phyloP scores from a whole-genome alignment of 2,888 invertebrate genomes.

The Netelia melanura region DNA sequence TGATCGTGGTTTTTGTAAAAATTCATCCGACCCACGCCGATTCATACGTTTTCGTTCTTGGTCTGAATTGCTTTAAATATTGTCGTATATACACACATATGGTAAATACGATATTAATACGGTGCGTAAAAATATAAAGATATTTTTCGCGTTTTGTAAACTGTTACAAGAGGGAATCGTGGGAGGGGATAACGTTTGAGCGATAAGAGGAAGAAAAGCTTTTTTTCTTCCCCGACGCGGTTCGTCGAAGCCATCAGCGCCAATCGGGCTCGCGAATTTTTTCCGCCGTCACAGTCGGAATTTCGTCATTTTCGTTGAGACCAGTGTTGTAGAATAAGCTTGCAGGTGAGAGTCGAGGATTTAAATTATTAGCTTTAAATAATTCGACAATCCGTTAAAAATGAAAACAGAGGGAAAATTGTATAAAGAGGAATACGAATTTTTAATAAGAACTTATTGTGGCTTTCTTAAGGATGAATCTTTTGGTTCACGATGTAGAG shows the following conservation, averaged over 20 bases:
- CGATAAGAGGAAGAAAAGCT: constrained; percentile 16
- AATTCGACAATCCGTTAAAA: background rate
- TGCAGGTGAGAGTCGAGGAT: constrained; percentile 12
- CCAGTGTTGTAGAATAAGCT: background rate
- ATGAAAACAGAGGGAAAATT: background rate
- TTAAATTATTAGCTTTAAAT: background rate
- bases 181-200: background rate
- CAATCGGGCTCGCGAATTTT: constrained; percentile 12
- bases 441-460: background rate
- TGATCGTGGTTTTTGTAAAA: constrained; percentile 71
- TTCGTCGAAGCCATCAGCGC: constrained; percentile 10
- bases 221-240: background rate
- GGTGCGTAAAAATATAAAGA: constrained; percentile 15
- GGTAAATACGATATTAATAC: constrained; percentile 13
- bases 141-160: background rate
- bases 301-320: constrained; percentile 3
- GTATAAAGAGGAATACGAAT: background rate
- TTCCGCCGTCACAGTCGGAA: background rate
- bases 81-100: background rate
- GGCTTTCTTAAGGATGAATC: background rate
- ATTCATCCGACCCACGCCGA: constrained; percentile 72
- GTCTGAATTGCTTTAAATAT: constrained; percentile 11
- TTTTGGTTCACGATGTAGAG: background rate
- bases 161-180: constrained; percentile 7
- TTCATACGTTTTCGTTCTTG: constrained; percentile 54